A percentile compares a stretch with the other conserved stretches of the same genome.
These are phyloP conservation scores for Squalus acanthias DNA, from an alignment of 2,797 vertebrate species.

Conservation along the genomic window DNA sequence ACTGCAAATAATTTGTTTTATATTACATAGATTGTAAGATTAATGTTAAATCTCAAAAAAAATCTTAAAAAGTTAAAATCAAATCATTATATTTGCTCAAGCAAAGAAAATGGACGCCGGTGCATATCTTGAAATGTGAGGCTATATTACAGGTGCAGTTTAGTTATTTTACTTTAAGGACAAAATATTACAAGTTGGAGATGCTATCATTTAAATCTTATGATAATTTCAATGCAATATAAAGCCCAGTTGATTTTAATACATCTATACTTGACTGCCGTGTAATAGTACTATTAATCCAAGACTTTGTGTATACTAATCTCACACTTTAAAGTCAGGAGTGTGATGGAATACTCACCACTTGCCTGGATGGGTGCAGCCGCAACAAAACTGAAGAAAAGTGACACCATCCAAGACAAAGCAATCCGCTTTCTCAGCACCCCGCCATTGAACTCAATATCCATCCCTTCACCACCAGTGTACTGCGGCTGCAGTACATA, in stretches of 20 bases:
- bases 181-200: not conserved
- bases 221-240: not conserved
- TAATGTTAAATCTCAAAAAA: not conserved
- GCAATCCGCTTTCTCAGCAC: not conserved
- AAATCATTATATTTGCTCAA: not conserved
- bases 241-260: not conserved
- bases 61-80: not conserved
- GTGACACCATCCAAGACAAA: slow-evolving; percentile 8
- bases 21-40: not conserved
- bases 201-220: not conserved
- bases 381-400: not conserved
- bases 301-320: not conserved
- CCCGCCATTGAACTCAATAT: slow-evolving; percentile 14
- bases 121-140: not conserved
- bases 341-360: slow-evolving; percentile 15
- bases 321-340: slow-evolving; percentile 5
- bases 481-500: not conserved
- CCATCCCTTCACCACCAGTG: slow-evolving; percentile 23
- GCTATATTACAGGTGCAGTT: not conserved
- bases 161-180: not conserved
- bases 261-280: not conserved
- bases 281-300: not conserved
- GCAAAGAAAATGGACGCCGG: not conserved
- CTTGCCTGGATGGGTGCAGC: not conserved
- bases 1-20: not conserved